Conservation (phyloP, 2,113 vertebrate genomes). For the Rhagologus leucostigma region DNA sequence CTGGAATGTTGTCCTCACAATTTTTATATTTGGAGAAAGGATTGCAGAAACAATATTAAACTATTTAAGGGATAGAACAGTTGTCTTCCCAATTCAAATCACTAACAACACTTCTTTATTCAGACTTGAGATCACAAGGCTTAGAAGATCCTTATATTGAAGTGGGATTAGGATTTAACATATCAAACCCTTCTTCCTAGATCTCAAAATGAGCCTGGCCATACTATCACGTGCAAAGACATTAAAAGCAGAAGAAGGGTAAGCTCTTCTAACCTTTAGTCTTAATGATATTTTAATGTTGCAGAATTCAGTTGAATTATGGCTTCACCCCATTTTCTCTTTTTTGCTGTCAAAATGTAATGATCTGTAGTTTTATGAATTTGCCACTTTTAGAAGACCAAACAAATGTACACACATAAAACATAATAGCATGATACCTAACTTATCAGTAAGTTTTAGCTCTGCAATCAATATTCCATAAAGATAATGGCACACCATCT, state of each 20-base stretch:
- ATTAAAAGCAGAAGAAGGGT: background rate
- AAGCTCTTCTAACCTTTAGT: background rate
- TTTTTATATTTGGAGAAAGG: background rate
- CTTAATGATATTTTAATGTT: background rate
- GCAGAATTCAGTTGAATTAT: background rate
- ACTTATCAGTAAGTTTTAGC: background rate
- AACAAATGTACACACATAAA: background rate
- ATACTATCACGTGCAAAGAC: background rate
- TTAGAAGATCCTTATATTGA: background rate
- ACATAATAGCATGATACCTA: background rate
- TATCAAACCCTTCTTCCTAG: background rate
- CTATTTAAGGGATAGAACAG: background rate
- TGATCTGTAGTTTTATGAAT: background rate
- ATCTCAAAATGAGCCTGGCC: background rate
- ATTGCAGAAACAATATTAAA: background rate
- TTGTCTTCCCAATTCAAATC: background rate
- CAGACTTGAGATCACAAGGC: background rate
- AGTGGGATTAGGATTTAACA: background rate
- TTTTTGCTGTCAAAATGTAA: background rate
- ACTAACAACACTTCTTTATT: background rate
- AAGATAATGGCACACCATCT: background rate
- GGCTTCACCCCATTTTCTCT: background rate
- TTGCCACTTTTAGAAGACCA: background rate
- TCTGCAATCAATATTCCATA: background rate
- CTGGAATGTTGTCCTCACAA: background rate